Evolutionary conservation across 2,888 invertebrate genomes (phyloP).

Genomic region (Syrphus vitripennis): DNA sequence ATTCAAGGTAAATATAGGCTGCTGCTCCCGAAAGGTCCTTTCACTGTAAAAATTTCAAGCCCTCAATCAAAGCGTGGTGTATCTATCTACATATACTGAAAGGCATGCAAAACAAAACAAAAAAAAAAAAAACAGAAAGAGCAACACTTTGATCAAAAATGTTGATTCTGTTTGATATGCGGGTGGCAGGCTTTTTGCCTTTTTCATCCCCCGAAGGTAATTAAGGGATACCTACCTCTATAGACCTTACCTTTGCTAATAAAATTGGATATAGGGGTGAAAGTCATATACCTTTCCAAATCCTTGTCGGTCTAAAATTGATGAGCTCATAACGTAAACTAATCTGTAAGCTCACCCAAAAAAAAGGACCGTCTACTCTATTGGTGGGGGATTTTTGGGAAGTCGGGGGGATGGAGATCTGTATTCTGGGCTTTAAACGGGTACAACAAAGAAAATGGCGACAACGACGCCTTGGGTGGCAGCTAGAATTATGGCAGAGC

Average conservation of each 20-base stretch:
- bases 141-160: constrained; percentile 44
- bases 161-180: constrained; percentile 36
- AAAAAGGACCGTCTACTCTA: constrained; percentile 50
- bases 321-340: constrained; percentile 71
- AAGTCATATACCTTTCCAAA: constrained; percentile 13
- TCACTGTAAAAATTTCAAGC: constrained; percentile 32
- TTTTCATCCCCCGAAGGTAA: constrained; percentile 47
- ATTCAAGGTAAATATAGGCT: constrained; percentile 1
- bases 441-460: constrained; percentile 65
- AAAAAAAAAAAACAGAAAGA: background rate
- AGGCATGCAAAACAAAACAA: background rate
- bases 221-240: constrained; percentile 56
- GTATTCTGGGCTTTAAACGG: constrained; percentile 18
- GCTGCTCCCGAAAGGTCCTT: constrained; percentile 44
- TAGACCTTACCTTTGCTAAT: no score
- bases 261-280: constrained; percentile 51
- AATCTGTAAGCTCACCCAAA: constrained; percentile 69
- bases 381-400: background rate
- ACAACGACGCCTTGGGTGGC: constrained; percentile 71
- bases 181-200: constrained; percentile 3
- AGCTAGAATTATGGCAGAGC: constrained; percentile 70
- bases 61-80: constrained; percentile 39
- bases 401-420: background rate
- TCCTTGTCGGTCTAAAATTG: constrained; percentile 63
- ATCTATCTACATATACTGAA: background rate